Conservation (phyloP, 2,113 vertebrate genomes). For the Ceyx melanurus region DNA sequence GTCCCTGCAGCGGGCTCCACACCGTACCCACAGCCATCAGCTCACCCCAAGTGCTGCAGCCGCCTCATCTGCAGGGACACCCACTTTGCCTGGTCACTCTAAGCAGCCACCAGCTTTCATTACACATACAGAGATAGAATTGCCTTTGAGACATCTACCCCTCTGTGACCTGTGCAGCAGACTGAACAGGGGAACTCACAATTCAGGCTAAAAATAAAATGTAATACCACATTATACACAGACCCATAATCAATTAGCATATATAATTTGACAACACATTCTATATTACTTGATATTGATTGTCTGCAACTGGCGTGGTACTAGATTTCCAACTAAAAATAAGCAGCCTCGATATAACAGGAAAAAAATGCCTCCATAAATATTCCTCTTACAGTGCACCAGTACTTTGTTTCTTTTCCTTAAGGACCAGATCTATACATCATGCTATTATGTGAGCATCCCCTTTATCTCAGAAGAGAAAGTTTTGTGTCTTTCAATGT, state of each 20-base stretch:
- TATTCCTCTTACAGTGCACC: neutral
- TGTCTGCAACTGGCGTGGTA: neutral
- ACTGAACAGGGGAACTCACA: neutral
- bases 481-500: neutral
- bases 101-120: neutral
- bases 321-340: neutral
- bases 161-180: neutral
- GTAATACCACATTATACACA: neutral
- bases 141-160: neutral
- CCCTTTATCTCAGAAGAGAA: neutral
- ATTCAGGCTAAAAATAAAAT: constrained; percentile 25
- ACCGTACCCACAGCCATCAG: rapidly evolving
- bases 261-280: neutral
- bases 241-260: constrained; percentile 46
- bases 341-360: neutral
- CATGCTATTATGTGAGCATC: neutral
- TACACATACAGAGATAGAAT: neutral
- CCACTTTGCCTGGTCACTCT: neutral
- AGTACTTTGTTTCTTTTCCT: neutral
- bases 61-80: neutral
- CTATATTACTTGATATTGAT: constrained; percentile 18
- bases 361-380: neutral
- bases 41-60: neutral
- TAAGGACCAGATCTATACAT: neutral
- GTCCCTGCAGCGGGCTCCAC: neutral